Conservation (phyloP, 1,140 invertebrate genomes). For the Helicorthomorpha holstii region DNA sequence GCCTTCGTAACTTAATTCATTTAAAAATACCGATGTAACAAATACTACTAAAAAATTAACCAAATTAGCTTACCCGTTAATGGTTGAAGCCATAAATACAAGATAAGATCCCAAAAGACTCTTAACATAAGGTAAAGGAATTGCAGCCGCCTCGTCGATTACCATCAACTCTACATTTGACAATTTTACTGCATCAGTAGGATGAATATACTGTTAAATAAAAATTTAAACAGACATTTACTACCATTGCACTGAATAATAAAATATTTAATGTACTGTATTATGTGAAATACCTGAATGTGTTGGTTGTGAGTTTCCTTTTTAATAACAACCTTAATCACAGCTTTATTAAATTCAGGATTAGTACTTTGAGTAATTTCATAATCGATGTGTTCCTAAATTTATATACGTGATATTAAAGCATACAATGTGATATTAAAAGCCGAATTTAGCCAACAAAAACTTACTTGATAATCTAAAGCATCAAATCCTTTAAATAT, state of each 20-base stretch:
- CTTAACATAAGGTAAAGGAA: constrained; percentile 85
- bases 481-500: constrained; percentile 91
- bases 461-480: constrained; percentile 45
- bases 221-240: constrained; percentile 6
- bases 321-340: constrained; percentile 77
- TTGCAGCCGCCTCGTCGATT: constrained; percentile 98
- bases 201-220: constrained; percentile 70
- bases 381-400: constrained; percentile 86
- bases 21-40: too few relatives aligned
- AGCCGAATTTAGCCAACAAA: neutral
- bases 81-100: constrained; percentile 90
- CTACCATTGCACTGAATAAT: neutral
- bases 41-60: too few relatives aligned
- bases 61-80: constrained; percentile 50
- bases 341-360: constrained; percentile 91
- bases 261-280: neutral
- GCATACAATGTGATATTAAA: constrained; percentile 2
- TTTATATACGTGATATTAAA: constrained; percentile 2
- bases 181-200: constrained; percentile 70
- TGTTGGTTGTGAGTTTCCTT: constrained; percentile 91
- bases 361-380: constrained; percentile 90
- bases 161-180: constrained; percentile 86
- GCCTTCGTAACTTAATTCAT: constrained; percentile 79
- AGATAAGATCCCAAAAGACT: constrained; percentile 81
- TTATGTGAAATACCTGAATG: constrained; percentile 51